phyloP scores from a whole-genome alignment of 1,140 invertebrate genomes.

The Bombus pascuorum region DNA sequence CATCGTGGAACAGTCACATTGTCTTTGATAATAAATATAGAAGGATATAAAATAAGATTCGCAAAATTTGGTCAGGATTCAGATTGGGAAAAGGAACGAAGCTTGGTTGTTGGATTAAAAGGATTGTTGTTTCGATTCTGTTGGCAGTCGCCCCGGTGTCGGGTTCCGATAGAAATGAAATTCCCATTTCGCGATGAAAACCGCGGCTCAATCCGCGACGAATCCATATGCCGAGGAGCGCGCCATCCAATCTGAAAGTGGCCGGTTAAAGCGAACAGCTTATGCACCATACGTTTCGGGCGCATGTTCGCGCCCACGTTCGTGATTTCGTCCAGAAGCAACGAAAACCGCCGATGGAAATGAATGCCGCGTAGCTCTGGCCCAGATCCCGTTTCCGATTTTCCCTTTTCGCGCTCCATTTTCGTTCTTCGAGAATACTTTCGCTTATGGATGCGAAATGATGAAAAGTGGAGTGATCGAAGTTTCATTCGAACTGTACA shows the following conservation, averaged over 20 bases:
- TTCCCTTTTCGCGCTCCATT: background rate
- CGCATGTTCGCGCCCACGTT: conserved; percentile 9
- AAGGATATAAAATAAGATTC: background rate
- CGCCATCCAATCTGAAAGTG: conserved; percentile 73
- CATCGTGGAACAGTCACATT: background rate
- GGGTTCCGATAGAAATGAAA: conserved; percentile 67
- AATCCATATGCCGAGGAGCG: conserved; percentile 75
- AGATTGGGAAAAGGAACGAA: background rate
- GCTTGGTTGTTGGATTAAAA: background rate
- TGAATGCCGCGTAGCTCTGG: conserved; percentile 1
- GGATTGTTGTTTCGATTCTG: conserved; percentile 29
- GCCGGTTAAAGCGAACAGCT: conserved; percentile 67
- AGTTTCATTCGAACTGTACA: background rate
- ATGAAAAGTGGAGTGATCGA: background rate
- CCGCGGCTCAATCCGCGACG: conserved; percentile 68
- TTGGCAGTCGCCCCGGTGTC: conserved; percentile 45
- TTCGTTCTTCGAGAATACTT: background rate
- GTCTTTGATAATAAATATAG: background rate
- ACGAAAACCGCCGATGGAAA: conserved; percentile 54
- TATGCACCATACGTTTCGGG: conserved; percentile 72
- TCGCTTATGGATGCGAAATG: background rate
- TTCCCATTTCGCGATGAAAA: conserved; percentile 71
- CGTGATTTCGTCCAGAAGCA: conserved; percentile 64
- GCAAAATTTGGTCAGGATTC: background rate
- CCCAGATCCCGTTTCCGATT: background rate